A percentile compares a stretch with the other conserved stretches of the same genome.
These are phyloP conservation scores for Bubo blakistoni DNA, from an alignment of 2,113 vertebrate genomes.

Conservation along the genomic window DNA sequence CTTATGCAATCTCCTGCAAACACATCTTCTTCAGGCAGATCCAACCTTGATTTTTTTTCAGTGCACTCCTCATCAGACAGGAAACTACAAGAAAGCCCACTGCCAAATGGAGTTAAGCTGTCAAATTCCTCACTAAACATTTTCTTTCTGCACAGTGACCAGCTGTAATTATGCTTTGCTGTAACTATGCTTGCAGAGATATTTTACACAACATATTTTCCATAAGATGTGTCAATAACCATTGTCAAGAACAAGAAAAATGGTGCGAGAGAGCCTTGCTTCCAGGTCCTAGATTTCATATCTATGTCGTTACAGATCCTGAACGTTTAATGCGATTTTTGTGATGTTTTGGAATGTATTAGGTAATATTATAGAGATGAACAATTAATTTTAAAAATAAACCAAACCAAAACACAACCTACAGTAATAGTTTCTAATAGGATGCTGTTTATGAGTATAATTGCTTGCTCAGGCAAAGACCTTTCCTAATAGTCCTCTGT, in stretches of 20 bases:
- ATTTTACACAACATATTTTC: neutral
- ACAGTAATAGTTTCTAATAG: neutral
- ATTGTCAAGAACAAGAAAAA: neutral
- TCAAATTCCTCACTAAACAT: neutral
- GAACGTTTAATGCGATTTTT: neutral
- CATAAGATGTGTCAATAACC: fast-evolving
- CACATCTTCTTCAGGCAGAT: neutral
- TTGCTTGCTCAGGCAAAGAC: neutral
- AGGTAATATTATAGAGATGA: neutral
- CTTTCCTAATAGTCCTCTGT: neutral
- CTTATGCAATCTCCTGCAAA: neutral
- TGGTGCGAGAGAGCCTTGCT: fast-evolving
- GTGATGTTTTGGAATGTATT: neutral
- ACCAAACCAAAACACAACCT: neutral
- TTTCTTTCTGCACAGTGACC: neutral
- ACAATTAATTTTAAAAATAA: neutral
- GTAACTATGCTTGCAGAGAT: neutral
- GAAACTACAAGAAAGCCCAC: neutral
- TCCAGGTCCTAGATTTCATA: neutral
- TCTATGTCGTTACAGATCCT: neutral
- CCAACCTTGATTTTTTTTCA: neutral
- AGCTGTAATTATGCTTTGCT: neutral
- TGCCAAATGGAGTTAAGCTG: neutral
- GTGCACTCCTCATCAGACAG: neutral
- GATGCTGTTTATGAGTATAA: neutral